Conservation (phyloP, 1,140 invertebrate species). For the Pararge aegeria region DNA sequence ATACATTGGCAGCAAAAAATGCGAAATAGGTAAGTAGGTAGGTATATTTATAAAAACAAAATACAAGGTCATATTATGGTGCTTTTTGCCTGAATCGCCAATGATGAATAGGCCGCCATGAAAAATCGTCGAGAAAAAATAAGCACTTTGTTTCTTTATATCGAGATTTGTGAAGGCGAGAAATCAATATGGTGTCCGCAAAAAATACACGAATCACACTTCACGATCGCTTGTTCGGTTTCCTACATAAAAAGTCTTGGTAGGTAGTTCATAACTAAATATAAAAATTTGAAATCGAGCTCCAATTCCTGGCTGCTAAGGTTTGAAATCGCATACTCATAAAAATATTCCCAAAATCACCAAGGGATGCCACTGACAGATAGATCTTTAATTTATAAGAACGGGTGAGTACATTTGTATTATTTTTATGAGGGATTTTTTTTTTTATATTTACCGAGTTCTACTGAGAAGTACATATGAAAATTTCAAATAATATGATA, state of each 20-base stretch:
- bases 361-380: not conserved
- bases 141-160: not conserved
- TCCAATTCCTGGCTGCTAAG: not conserved
- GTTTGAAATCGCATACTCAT: not conserved
- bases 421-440: too few relatives aligned
- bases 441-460: too few relatives aligned
- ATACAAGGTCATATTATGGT: too few relatives aligned
- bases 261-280: not conserved
- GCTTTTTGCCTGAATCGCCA: too few relatives aligned
- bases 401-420: too few relatives aligned
- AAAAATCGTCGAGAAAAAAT: not conserved
- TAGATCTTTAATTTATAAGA: too few relatives aligned
- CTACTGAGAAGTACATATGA: too few relatives aligned
- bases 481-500: too few relatives aligned
- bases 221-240: not conserved
- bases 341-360: not conserved
- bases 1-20: too few relatives aligned
- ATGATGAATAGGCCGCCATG: not conserved
- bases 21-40: too few relatives aligned
- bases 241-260: not conserved
- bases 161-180: conserved; percentile 16
- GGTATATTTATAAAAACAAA: too few relatives aligned
- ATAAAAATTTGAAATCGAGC: not conserved
- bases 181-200: conserved; percentile 25
- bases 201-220: conserved; percentile 12